Base-by-base conservation (phyloP, 2,888 invertebrate genomes). In the Hermaeophaga mercurialis region DNA sequence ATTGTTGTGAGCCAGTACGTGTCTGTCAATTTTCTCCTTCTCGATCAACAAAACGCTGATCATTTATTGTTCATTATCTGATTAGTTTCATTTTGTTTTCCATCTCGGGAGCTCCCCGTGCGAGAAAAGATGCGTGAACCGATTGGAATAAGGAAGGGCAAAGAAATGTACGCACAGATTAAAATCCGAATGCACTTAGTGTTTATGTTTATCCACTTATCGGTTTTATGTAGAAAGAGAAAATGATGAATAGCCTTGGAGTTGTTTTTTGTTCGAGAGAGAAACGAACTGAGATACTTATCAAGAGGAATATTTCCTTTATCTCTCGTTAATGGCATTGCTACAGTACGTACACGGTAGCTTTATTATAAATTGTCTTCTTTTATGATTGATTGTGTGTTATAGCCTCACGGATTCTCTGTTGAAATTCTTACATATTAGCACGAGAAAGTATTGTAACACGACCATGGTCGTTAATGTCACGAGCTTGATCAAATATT, bases 31-130 rank as follows among this genome's bases (percentile, higher is more conserved):
- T 36, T 18, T 11, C 48, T 31, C 38, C 38, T 33, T 47, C 26
- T 46, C 41, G 26, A 33, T 45, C 47, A 53, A 62, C 59, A 59
- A 59, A 62, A 59, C 54, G 56, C 52, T 43, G 50, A 50, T 58
- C 58, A 58, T 60, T 58, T 61, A 56, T 63, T 55, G 50, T 61
- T 58, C 57, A 64, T 65, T 66, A 63, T 68, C 65, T 59, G 65
- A 66, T 68, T 66, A 63, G 66, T 63, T 63, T 61, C 63, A 57
- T 66, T 67, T 64, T 62, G 61, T 64, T 59, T 49, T 59, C 50
- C 52, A 53, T 47, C 34, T 47, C 14, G 28, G 28, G 17, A 28
- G 36, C 48, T 45, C 46, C 31, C 31, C 31, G 31, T 31, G 31
- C 31, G 31, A 31, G 31, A 31, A 31, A 38, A 28, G 34, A 33